Conservation (phyloP, 2,888 invertebrate genomes). For the Nyleta sp. region DNA sequence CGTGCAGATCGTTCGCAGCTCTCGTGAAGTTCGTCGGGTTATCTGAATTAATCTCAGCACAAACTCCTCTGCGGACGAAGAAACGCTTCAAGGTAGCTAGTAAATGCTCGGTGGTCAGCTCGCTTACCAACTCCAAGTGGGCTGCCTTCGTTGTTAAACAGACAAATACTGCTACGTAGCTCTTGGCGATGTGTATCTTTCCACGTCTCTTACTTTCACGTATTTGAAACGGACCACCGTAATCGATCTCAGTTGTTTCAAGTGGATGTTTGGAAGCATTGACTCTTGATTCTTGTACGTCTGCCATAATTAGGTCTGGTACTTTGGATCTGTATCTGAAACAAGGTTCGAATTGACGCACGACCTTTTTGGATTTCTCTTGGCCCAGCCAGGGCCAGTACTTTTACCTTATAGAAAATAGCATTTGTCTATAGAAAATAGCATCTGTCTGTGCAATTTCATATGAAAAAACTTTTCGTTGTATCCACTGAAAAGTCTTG, state of each 20-base stretch:
- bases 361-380: slow-evolving; percentile 38
- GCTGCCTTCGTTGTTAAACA: slow-evolving; percentile 54
- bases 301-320: not conserved
- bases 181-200: slow-evolving; percentile 38
- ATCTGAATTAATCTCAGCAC: not conserved
- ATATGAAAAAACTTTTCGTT: too few relatives aligned
- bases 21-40: not conserved
- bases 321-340: slow-evolving; percentile 31
- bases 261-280: slow-evolving; percentile 24
- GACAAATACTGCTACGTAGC: slow-evolving; percentile 54
- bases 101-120: not conserved
- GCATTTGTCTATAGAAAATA: not conserved
- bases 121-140: not conserved
- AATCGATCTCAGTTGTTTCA: slow-evolving; percentile 3
- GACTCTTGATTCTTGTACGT: not conserved
- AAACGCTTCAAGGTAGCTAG: not conserved
- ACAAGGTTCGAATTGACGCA: slow-evolving; percentile 37
- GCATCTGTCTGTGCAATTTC: not conserved
- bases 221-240: slow-evolving; percentile 64
- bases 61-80: not conserved
- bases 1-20: not conserved
- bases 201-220: slow-evolving; percentile 43
- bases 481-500: not conserved
- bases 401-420: not conserved
- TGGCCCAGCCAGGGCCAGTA: slow-evolving; percentile 12